Conservation (phyloP, 1,140 invertebrate species). For the Drosophila sturtevanti region DNA sequence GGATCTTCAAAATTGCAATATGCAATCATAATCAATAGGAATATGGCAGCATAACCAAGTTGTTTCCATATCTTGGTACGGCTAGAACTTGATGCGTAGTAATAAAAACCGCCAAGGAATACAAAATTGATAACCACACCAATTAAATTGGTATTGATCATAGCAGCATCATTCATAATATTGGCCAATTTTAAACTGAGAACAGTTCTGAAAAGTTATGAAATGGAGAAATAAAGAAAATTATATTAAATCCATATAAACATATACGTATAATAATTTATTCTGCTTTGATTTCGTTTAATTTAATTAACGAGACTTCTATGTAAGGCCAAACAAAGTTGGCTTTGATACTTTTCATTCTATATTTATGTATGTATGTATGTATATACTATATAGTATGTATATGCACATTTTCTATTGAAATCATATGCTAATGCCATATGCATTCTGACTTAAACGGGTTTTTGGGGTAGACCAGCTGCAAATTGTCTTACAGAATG, state of each 20-base stretch:
- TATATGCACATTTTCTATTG: background rate
- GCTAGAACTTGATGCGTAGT: conserved; percentile 85
- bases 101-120: conserved; percentile 87
- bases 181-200: conserved; percentile 89
- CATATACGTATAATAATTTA: background rate
- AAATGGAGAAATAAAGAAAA: conserved; percentile 18
- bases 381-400: too few species aligned
- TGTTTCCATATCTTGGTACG: conserved; percentile 84
- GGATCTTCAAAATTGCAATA: conserved; percentile 87
- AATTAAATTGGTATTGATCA: conserved; percentile 89
- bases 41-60: conserved; percentile 83
- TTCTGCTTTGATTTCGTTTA: background rate
- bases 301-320: too few species aligned
- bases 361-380: too few species aligned
- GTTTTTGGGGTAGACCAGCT: conserved; percentile 18
- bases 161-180: conserved; percentile 87
- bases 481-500: background rate
- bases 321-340: too few species aligned
- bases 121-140: conserved; percentile 87
- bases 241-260: too few species aligned
- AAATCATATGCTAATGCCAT: background rate
- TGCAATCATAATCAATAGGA: conserved; percentile 85
- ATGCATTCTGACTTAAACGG: conserved; percentile 18
- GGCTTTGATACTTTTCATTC: too few species aligned
- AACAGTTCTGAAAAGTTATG: conserved; percentile 84